A percentile compares a stretch with the other conserved stretches of the same genome.
These are phyloP conservation scores for Danio rerio DNA, from an alignment of 2,113 vertebrate genomes.

Conservation along the genomic window DNA sequence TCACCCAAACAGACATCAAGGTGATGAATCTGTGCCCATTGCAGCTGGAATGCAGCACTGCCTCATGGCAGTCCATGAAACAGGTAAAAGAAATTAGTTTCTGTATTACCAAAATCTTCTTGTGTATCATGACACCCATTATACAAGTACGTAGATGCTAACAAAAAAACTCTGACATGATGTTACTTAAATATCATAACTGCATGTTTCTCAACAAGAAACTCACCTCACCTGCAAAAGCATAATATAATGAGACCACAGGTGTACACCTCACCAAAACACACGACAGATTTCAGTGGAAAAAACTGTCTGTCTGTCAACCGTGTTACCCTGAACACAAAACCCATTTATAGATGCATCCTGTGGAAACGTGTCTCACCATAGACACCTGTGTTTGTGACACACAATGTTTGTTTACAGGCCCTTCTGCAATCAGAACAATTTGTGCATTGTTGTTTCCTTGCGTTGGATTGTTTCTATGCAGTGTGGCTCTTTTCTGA, in stretches of 20 bases:
- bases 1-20: slow-evolving; percentile 49
- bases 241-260: neutral
- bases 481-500: slow-evolving; percentile 30
- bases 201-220: neutral
- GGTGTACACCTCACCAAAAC: neutral
- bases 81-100: neutral
- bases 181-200: neutral
- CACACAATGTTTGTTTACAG: slow-evolving; percentile 45
- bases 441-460: slow-evolving; percentile 23
- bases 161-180: neutral
- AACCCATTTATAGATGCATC: slow-evolving; percentile 32
- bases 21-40: slow-evolving; percentile 59
- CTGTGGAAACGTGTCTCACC: slow-evolving; percentile 31
- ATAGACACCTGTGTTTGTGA: slow-evolving; percentile 13
- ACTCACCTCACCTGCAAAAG: neutral
- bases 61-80: neutral
- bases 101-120: neutral
- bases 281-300: neutral
- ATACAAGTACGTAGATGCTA: too few species aligned
- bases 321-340: neutral
- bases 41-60: slow-evolving; percentile 41
- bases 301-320: neutral
- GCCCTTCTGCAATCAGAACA: neutral
- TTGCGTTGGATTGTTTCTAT: slow-evolving; percentile 54
- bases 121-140: neutral